Conservation (phyloP, 2,113 vertebrate species). For the Thamnaconus septentrionalis region DNA sequence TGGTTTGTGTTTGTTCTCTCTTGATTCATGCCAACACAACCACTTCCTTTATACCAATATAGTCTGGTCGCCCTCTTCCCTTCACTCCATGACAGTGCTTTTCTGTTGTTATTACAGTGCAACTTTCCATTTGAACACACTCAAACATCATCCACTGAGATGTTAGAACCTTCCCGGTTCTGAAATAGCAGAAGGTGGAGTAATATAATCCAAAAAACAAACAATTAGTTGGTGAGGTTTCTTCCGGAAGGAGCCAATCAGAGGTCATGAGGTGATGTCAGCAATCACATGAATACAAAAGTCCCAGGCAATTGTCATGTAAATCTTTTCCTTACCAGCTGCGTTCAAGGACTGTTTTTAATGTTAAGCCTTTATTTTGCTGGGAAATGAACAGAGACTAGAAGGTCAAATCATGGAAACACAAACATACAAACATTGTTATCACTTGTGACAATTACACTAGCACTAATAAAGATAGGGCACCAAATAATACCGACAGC, state of each 20-base stretch:
- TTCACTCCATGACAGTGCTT: not conserved
- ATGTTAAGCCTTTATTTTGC: no score
- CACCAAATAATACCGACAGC: no score
- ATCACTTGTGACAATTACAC: conserved; percentile 1
- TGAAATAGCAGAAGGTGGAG: not conserved
- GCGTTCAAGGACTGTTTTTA: not conserved
- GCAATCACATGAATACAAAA: no score
- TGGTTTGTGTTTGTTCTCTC: conserved; percentile 35
- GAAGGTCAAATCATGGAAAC: not conserved
- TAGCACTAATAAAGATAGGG: no score
- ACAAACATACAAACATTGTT: conserved; percentile 11
- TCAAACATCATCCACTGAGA: no score
- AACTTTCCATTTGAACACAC: no score
- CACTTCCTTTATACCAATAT: conserved; percentile 6
- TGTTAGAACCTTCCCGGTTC: not conserved
- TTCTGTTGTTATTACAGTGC: not conserved
- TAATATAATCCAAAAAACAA: no score
- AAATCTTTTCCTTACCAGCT: not conserved
- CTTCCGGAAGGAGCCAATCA: no score
- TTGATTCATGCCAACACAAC: conserved; percentile 1
- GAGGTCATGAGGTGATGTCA: no score
- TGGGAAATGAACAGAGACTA: no score
- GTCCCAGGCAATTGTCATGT: no score
- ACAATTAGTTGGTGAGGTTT: no score
- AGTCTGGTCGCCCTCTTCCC: not conserved